Evolutionary conservation across 2,113 vertebrate species (phyloP).

Genomic region (Odontophorus gujanensis): DNA sequence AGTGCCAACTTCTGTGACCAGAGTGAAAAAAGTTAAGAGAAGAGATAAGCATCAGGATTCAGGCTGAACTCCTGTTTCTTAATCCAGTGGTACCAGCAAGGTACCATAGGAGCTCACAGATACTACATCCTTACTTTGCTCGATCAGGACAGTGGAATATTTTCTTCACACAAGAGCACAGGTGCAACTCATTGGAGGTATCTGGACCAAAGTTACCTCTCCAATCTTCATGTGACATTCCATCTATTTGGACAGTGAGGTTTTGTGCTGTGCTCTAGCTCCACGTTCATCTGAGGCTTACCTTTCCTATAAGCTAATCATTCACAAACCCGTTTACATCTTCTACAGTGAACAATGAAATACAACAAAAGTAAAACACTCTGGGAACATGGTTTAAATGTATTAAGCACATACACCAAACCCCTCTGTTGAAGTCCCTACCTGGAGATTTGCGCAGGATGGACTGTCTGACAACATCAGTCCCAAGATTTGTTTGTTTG

Average conservation of each 20-base stretch:
- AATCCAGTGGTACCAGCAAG: background rate
- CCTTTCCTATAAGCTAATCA: background rate
- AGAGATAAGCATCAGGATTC: background rate
- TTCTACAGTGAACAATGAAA: background rate
- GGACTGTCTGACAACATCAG: slow-evolving; percentile 89
- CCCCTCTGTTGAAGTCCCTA: slow-evolving; percentile 21
- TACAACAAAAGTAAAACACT: background rate
- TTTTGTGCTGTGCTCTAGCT: background rate
- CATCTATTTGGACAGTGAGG: background rate
- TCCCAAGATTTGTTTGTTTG: slow-evolving; percentile 81
- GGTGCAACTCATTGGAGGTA: background rate
- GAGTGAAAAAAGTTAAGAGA: background rate
- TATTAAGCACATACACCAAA: background rate
- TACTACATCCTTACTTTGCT: fast-evolving
- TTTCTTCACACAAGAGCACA: background rate
- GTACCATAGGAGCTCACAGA: background rate
- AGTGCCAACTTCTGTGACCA: background rate
- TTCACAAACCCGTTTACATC: background rate
- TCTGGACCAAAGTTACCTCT: background rate
- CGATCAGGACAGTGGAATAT: background rate
- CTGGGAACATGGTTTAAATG: background rate
- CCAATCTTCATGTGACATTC: background rate
- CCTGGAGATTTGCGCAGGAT: slow-evolving; percentile 86
- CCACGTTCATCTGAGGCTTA: background rate
- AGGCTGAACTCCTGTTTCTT: background rate